Percentiles rank a stretch among this genome's conserved stretches.
phyloP scores from a whole-genome alignment of 23 tunicate genomes.

The Trididemnum nubilum region DNA sequence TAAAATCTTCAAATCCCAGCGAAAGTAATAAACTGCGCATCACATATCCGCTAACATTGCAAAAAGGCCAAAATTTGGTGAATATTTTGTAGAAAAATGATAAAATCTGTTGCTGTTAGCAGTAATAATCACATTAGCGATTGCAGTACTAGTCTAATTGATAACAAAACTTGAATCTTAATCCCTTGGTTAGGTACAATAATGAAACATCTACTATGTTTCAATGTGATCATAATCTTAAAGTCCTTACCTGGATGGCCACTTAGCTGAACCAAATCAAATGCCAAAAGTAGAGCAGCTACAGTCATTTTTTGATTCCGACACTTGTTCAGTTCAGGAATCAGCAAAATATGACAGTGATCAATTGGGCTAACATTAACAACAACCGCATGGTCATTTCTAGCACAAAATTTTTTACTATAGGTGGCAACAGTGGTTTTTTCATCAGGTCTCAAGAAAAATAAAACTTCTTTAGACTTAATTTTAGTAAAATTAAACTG shows the following conservation, averaged over 20 bases:
- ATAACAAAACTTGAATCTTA: too few relatives aligned
- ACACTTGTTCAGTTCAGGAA: slow-evolving; percentile 43
- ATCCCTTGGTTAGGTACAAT: too few relatives aligned
- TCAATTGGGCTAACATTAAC: slow-evolving; percentile 91
- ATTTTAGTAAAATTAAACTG: slow-evolving; percentile 94
- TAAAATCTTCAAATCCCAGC: too few relatives aligned
- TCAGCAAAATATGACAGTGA: slow-evolving; percentile 69
- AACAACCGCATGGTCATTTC: slow-evolving; percentile 20
- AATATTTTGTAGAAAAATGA: too few relatives aligned
- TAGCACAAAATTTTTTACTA: neutral
- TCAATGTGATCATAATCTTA: too few relatives aligned
- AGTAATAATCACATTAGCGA: too few relatives aligned
- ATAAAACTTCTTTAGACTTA: slow-evolving; percentile 57
- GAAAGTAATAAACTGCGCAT: too few relatives aligned
- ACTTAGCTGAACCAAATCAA: slow-evolving; percentile 81
- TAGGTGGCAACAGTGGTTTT: slow-evolving; percentile 6
- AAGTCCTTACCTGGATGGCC: slow-evolving; percentile 64
- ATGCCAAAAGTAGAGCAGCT: slow-evolving; percentile 55
- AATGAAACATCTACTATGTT: too few relatives aligned
- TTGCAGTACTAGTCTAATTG: too few relatives aligned
- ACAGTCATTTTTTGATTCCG: slow-evolving; percentile 69
- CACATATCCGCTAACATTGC: too few relatives aligned
- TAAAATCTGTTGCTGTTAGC: too few relatives aligned
- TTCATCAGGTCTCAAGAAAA: slow-evolving; percentile 32
- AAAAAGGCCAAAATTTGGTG: too few relatives aligned